phyloP scores from a whole-genome alignment of 2,797 vertebrate genomes.

The Lutjanus campechanus region DNA sequence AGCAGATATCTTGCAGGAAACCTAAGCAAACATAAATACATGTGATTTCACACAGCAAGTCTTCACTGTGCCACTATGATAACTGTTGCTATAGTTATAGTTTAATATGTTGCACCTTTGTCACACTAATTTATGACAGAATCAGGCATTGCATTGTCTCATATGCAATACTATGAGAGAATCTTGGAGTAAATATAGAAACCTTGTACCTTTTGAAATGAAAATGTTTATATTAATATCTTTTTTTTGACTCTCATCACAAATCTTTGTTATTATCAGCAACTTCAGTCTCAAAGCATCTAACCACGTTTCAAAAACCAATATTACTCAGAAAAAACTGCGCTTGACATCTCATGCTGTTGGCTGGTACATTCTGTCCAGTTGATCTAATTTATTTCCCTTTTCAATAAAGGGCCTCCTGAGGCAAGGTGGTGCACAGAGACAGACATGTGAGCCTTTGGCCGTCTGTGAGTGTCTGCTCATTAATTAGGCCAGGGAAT shows the following conservation, averaged over 20 bases:
- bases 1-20: too few relatives aligned
- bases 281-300: constrained; percentile 14
- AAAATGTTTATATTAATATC: neutral
- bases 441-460: constrained; percentile 84
- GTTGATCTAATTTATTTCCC: constrained; percentile 85
- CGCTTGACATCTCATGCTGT: constrained; percentile 70
- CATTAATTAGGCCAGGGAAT: constrained; percentile 90
- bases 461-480: constrained; percentile 87
- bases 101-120: neutral
- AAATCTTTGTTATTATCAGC: constrained; percentile 3
- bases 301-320: constrained; percentile 31
- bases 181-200: neutral
- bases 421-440: constrained; percentile 74
- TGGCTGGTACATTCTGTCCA: constrained; percentile 80
- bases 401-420: constrained; percentile 84
- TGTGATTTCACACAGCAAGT: too few relatives aligned
- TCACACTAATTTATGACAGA: neutral
- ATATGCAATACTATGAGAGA: neutral
- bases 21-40: too few relatives aligned
- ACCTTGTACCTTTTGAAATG: neutral
- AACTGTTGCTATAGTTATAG: neutral
- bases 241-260: neutral
- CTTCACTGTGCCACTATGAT: neutral
- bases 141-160: neutral
- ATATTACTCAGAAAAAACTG: constrained; percentile 23